Evolutionary conservation across 1,140 invertebrate genomes (phyloP).

Genomic region (Homalodisca vitripennis): DNA sequence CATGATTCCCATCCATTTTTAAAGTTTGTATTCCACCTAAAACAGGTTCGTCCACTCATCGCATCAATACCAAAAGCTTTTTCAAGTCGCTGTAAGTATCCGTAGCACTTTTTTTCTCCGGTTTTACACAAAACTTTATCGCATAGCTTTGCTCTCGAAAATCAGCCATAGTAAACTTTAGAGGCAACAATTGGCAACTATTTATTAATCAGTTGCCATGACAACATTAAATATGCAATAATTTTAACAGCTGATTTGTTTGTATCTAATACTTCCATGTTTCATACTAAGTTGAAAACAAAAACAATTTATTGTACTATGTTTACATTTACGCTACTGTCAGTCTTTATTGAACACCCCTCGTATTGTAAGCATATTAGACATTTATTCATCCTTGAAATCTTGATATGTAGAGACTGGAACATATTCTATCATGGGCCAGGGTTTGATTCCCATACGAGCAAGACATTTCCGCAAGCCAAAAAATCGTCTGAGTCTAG

Average conservation of each 20-base stretch:
- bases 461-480: too few relatives aligned
- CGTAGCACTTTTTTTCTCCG: slow-evolving; percentile 22
- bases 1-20: slow-evolving; percentile 20
- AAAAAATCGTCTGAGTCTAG: too few relatives aligned
- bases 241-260: slow-evolving; percentile 12
- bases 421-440: too few relatives aligned
- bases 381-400: too few relatives aligned
- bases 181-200: neutral
- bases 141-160: slow-evolving; percentile 28
- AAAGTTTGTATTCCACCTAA: slow-evolving; percentile 13
- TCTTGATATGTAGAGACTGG: too few relatives aligned
- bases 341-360: slow-evolving; percentile 24
- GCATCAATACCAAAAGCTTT: slow-evolving; percentile 28
- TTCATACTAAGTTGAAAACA: slow-evolving; percentile 18
- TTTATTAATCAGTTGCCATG: slow-evolving; percentile 18
- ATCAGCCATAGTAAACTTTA: slow-evolving; percentile 25
- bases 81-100: slow-evolving; percentile 29
- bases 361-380: too few relatives aligned
- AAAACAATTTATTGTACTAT: slow-evolving; percentile 12
- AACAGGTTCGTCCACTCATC: slow-evolving; percentile 21
- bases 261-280: slow-evolving; percentile 17
- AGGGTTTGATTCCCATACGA: too few relatives aligned
- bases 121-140: slow-evolving; percentile 36
- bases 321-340: slow-evolving; percentile 22
- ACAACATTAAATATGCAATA: slow-evolving; percentile 8